Base-by-base conservation (phyloP, 2,113 vertebrate species). In the Mionectes macconnelli region DNA sequence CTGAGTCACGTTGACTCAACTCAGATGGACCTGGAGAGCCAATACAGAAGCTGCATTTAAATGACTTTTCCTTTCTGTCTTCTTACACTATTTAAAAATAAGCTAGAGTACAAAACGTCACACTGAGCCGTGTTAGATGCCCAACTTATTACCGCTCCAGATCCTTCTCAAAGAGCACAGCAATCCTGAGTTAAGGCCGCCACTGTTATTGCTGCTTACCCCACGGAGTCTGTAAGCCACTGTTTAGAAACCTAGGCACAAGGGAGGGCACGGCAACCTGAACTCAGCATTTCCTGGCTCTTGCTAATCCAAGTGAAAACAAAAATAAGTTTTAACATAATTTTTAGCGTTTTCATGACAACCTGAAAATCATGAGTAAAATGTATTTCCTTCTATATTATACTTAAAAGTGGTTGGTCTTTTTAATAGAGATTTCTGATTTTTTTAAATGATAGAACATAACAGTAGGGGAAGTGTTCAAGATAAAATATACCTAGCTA, bases 151-250 rank as follows among this genome's bases (percentile, higher is more conserved):
- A 97, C 97, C 11, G 60, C 64, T 87, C 66, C 94, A 97, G 60
- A 92, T 93, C 90, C 86, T 84, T 87, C 89, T 84, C 93, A 66
- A 96, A 92, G 94, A 91, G 77, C 87, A 85, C 2, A 9, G 40
- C 30, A 66, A 56, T 80, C 75, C 77, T 84, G 82, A 95, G 75
- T 76, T 60, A 84, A 85, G 85, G 79, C 24, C 80, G 79, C 90
- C 89, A 96, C 77, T 68, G 76, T 97, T 97, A 94, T 97, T 96
- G 98, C 97, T 97, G 94, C 95, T 97, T 94, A 96, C 78, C 55
- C 4, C 0, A 72, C 40, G 93, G 19, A 55, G 52, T 87, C 63
- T 90, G 94, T 94, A 97, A 96, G 89, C 94, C 94, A 95, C 90
- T 83, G 90, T 84, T 73, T 28, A 80, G 75, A 95, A 64, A 91